These are phyloP conservation scores for Poeciliopsis turneri DNA, from an alignment of 2,797 vertebrate genomes.

Conservation along the genomic window DNA sequence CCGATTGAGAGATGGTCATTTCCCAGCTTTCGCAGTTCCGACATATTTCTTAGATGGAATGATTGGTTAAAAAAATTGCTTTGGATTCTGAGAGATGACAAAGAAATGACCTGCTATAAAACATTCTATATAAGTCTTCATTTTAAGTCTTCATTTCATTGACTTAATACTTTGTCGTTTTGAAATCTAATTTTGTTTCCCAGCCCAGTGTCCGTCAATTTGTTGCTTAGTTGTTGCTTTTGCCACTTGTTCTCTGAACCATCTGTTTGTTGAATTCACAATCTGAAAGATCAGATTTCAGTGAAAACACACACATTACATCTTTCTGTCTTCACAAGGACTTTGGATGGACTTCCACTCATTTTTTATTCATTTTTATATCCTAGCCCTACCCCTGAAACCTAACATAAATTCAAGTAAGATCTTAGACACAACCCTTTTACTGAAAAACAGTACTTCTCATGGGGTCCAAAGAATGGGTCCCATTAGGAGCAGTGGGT, in stretches of 20 bases:
- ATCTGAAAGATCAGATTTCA: conserved; percentile 56
- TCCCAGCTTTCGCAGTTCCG: no score
- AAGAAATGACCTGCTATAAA: neutral
- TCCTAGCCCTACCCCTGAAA: neutral
- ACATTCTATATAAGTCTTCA: neutral
- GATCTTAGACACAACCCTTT: neutral
- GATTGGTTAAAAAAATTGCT: neutral
- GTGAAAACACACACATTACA: neutral
- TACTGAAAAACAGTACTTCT: neutral
- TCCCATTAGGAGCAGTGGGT: neutral
- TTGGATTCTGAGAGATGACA: neutral
- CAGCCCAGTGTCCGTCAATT: no score
- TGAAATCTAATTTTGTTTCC: neutral
- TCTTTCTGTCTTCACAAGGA: neutral
- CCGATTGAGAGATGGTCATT: no score
- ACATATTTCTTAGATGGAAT: neutral
- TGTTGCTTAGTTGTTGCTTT: neutral
- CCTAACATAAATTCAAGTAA: neutral
- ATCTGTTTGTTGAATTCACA: conserved; percentile 50
- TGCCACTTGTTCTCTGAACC: conserved; percentile 20
- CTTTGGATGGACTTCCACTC: neutral
- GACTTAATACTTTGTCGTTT: neutral
- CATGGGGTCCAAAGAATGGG: no score
- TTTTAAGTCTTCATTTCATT: neutral
- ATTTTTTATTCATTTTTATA: neutral